Conservation (phyloP, 2,797 vertebrate species). For the Picus viridis region DNA sequence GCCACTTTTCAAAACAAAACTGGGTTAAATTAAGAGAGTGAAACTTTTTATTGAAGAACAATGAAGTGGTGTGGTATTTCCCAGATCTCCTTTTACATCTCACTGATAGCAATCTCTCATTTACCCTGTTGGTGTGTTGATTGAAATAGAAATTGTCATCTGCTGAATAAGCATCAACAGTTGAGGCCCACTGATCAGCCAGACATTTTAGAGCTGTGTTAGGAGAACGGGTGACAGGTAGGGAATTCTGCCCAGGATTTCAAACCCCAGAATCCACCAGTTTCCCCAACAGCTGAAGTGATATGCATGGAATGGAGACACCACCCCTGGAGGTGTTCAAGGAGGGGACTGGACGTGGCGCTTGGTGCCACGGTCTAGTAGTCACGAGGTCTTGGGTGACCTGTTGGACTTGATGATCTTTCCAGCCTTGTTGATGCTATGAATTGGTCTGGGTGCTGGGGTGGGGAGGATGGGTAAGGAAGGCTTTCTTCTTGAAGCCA, state of each 20-base stretch:
- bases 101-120: background rate
- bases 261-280: background rate
- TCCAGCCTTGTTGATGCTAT: no score
- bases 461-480: background rate
- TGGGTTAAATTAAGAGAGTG: background rate
- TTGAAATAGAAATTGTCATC: background rate
- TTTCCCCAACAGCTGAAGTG: background rate
- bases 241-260: background rate
- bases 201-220: background rate
- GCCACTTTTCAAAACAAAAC: background rate
- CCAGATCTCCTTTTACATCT: background rate
- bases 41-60: background rate
- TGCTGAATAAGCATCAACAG: background rate
- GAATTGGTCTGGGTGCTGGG: background rate
- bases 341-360: no score
- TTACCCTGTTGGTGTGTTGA: background rate
- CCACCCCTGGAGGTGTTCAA: no score
- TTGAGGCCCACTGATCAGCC: background rate
- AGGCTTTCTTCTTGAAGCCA: background rate
- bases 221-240: background rate
- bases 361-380: no score
- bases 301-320: background rate
- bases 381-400: no score
- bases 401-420: no score
- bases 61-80: background rate